Evolutionary conservation across 2,113 vertebrate genomes (phyloP).

Genomic region (Neolamprologus longior): DNA sequence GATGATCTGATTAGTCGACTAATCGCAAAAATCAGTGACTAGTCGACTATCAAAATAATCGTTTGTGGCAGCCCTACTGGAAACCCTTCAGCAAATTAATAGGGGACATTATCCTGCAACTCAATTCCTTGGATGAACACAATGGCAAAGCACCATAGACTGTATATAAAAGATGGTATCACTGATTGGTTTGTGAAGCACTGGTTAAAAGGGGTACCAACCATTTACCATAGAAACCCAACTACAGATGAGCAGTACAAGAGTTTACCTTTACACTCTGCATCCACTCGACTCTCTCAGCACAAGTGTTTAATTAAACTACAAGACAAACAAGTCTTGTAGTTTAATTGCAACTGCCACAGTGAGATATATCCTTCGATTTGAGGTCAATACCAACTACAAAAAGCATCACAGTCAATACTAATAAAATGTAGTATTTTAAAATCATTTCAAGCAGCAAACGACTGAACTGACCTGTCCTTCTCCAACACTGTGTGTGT

Average conservation of each 20-base stretch:
- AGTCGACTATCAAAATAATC: too few species aligned
- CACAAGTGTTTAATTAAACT: background rate
- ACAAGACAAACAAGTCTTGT: fast-evolving
- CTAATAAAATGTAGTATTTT: background rate
- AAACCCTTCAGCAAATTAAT: background rate
- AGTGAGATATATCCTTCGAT: background rate
- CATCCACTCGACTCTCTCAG: background rate
- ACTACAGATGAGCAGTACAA: background rate
- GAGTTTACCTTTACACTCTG: background rate
- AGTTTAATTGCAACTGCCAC: background rate
- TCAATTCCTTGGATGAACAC: background rate
- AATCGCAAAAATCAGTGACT: too few species aligned
- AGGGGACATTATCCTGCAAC: background rate
- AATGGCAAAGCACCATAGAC: background rate
- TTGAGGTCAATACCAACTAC: background rate
- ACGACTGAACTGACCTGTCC: constrained; percentile 79
- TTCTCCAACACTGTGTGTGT: constrained; percentile 86
- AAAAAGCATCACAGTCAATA: background rate
- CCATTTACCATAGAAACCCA: background rate
- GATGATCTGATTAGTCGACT: too few species aligned
- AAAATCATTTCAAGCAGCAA: background rate
- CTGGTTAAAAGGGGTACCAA: background rate
- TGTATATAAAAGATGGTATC: background rate
- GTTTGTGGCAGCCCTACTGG: background rate
- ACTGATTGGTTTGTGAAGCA: background rate